phyloP scores from a whole-genome alignment of 2,113 vertebrate genomes.

The Trematocara macrostoma region DNA sequence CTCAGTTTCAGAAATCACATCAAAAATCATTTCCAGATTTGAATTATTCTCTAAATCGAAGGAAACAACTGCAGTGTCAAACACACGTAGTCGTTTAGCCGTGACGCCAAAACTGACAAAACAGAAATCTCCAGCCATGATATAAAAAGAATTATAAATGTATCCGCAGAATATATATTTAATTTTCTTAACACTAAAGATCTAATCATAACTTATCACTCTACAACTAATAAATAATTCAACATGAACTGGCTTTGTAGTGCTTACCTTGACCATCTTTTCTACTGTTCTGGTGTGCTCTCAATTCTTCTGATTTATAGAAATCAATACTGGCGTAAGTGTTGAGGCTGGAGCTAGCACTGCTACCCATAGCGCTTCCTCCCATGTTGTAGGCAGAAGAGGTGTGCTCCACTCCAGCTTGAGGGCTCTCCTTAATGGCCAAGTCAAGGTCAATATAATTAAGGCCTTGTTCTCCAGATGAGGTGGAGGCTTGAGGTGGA shows the following conservation, averaged over 20 bases:
- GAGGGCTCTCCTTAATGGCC: conserved; percentile 66
- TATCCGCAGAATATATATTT: neutral
- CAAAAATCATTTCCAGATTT: neutral
- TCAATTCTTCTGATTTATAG: conserved; percentile 73
- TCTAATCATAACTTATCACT: neutral
- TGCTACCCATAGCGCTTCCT: conserved; percentile 48
- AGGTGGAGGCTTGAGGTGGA: conserved; percentile 61
- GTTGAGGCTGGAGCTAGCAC: conserved; percentile 50
- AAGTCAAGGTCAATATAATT: conserved; percentile 84
- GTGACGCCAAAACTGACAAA: neutral
- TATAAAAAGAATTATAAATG: neutral
- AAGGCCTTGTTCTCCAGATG: conserved; percentile 72
- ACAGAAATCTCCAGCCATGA: neutral
- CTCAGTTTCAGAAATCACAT: neutral
- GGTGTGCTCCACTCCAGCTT: conserved; percentile 60
- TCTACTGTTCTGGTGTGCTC: conserved; percentile 59
- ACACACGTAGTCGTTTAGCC: neutral
- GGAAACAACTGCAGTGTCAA: neutral
- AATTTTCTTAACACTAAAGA: neutral
- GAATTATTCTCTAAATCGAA: neutral
- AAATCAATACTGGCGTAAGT: conserved; percentile 81
- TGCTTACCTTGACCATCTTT: conserved; percentile 72
- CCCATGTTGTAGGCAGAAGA: conserved; percentile 54
- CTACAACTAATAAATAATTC: neutral
- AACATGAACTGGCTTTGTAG: neutral